Conservation (phyloP, 2,888 invertebrate species). For the Prenolepis imparis region DNA sequence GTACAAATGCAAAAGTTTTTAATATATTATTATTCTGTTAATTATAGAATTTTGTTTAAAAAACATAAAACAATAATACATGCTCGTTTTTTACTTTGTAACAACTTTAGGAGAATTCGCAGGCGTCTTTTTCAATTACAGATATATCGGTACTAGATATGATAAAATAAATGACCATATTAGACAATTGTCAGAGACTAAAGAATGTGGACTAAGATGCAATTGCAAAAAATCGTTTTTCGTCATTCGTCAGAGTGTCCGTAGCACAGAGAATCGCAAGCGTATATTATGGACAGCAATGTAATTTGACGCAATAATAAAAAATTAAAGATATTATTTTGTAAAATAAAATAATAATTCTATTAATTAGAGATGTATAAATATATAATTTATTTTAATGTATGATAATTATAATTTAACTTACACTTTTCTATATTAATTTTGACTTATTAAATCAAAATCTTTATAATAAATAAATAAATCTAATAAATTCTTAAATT, state of each 20-base stretch:
- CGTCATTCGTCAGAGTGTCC: background rate
- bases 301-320: background rate
- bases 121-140: no score
- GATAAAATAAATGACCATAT: constrained; percentile 18
- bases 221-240: background rate
- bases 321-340: background rate
- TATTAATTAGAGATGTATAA: background rate
- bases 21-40: no score
- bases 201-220: background rate
- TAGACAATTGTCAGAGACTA: background rate
- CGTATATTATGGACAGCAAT: background rate
- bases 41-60: no score
- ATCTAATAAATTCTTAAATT: no score
- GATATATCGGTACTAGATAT: background rate
- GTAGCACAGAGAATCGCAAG: background rate
- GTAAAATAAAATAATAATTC: background rate
- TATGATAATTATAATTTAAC: background rate
- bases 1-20: no score
- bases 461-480: no score
- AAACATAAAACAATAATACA: no score
- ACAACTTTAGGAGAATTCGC: no score
- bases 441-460: background rate
- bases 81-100: no score
- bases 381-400: background rate
- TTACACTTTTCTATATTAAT: background rate